Conservation (phyloP, 2,797 vertebrate species). For the Mormyrops attenuatus region DNA sequence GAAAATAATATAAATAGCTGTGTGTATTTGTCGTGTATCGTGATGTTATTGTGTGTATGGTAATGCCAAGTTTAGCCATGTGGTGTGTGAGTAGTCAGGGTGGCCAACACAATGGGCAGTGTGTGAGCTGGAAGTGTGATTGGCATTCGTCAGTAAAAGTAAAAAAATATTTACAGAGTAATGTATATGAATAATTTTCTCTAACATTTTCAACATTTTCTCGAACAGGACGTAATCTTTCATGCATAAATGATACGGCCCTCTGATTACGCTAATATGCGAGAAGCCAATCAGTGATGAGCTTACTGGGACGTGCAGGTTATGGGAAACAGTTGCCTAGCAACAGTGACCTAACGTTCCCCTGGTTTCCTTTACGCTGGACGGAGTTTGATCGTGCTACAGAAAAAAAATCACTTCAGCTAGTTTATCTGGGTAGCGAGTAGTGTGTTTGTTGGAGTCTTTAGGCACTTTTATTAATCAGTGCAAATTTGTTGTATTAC, state of each 20-base stretch:
- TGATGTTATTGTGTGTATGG: not conserved
- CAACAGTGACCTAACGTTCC: not conserved
- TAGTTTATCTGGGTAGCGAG: not conserved
- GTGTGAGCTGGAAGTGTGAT: not conserved
- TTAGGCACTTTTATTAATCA: not conserved
- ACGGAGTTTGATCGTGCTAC: not conserved
- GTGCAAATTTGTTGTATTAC: not conserved
- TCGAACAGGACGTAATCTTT: not conserved
- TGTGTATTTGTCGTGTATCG: not conserved
- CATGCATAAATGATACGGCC: not conserved
- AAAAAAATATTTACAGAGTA: not conserved
- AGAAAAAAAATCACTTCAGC: not conserved
- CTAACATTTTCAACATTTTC: not conserved
- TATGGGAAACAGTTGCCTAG: not conserved
- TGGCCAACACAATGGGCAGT: not conserved
- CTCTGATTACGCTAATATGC: not conserved
- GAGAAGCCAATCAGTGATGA: not conserved
- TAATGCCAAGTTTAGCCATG: not conserved
- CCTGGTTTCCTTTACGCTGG: not conserved
- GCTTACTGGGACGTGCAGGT: not conserved
- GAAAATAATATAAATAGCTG: not conserved
- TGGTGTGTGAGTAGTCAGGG: not conserved
- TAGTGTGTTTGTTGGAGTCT: not conserved
- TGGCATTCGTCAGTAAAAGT: not conserved
- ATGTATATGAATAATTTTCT: not conserved